Percentiles rank a stretch among this genome's conserved stretches.
phyloP scores from a whole-genome alignment of 2,797 vertebrate genomes.

The Garrulus glandarius region DNA sequence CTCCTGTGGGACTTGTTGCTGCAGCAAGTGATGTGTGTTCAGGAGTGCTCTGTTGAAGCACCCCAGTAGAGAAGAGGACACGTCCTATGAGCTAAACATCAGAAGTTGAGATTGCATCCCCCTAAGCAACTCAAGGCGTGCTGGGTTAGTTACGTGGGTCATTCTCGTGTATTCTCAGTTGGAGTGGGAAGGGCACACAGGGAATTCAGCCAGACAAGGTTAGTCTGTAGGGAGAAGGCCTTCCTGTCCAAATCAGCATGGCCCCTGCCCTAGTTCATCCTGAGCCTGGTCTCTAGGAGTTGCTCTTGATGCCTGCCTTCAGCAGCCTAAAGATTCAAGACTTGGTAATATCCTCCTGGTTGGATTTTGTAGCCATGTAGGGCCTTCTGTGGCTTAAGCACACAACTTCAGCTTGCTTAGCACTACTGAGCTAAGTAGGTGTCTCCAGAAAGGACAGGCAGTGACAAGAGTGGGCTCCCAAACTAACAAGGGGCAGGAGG shows the following conservation, averaged over 20 bases:
- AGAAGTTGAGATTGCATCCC: not conserved
- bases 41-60: not conserved
- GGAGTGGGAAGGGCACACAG: not conserved
- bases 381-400: not conserved
- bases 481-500: not conserved
- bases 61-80: not conserved
- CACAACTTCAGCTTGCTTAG: not conserved
- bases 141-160: not conserved
- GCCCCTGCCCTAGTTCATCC: not conserved
- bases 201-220: not conserved
- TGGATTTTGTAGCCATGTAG: not conserved
- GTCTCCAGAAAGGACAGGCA: not conserved
- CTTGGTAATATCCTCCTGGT: no score
- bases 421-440: not conserved
- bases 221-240: not conserved
- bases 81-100: not conserved
- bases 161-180: accelerated
- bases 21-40: accelerated
- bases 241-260: not conserved
- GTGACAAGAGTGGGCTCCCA: not conserved
- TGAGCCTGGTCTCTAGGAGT: not conserved
- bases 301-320: not conserved
- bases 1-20: not conserved
- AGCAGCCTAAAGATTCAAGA: not conserved
- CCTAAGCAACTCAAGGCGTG: not conserved